Evolutionary conservation across 53 echinoderm and acorn worm genomes (phyloP).

Genomic region (Echinometra lucunter): DNA sequence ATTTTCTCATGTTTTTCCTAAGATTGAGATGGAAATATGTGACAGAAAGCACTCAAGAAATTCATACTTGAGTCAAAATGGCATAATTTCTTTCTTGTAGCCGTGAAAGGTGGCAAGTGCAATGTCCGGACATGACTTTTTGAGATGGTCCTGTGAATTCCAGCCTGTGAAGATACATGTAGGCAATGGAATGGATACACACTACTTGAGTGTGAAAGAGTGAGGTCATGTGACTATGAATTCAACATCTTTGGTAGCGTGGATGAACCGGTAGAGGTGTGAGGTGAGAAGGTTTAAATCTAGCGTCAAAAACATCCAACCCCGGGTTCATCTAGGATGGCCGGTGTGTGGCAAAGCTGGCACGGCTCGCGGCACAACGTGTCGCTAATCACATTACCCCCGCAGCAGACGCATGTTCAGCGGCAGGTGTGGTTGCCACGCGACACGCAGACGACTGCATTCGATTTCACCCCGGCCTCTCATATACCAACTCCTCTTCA

Average conservation of each 20-base stretch:
- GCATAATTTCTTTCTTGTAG: not conserved
- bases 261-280: conserved; percentile 32
- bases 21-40: not conserved
- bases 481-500: conserved; percentile 32
- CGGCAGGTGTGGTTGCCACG: conserved; percentile 60
- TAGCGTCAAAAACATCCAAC: conserved; percentile 15
- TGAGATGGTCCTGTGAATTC: conserved; percentile 27
- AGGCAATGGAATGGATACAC: not conserved
- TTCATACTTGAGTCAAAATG: not conserved
- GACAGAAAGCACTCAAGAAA: conserved; percentile 21
- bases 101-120: conserved; percentile 41
- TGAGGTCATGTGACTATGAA: conserved; percentile 28
- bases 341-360: conserved; percentile 38
- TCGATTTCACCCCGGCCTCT: conserved; percentile 53
- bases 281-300: conserved; percentile 40
- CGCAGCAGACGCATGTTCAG: conserved; percentile 58
- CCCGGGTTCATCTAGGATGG: not conserved
- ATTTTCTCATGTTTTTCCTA: not conserved
- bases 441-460: conserved; percentile 52
- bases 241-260: not conserved
- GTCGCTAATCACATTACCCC: conserved; percentile 61
- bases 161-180: not conserved
- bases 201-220: conserved; percentile 3
- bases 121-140: conserved; percentile 39
- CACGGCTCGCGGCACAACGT: conserved; percentile 50